phyloP scores from a whole-genome alignment of 1,140 invertebrate species.

The Stenopsyche tienmushanensis region DNA sequence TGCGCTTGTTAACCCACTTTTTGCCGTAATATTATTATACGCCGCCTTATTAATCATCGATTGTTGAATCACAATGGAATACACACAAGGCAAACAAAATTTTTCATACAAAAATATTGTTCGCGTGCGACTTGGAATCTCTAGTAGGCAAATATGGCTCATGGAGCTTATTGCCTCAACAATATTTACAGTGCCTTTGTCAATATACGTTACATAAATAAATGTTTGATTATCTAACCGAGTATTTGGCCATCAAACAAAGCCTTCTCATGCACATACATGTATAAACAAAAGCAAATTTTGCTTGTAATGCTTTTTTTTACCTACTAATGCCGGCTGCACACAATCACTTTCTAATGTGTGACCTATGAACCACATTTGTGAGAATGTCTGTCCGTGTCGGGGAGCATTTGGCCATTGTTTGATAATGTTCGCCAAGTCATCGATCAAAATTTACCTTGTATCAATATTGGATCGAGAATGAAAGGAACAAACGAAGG shows the following conservation, averaged over 20 bases:
- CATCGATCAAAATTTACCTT: constrained; percentile 18
- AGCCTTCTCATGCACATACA: too few relatives aligned
- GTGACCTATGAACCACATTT: constrained; percentile 15
- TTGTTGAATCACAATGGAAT: too few relatives aligned
- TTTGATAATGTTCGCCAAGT: constrained; percentile 8
- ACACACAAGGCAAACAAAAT: too few relatives aligned
- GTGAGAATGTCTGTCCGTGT: not conserved
- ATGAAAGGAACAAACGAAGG: constrained; percentile 4
- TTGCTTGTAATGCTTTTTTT: too few relatives aligned
- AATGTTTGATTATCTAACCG: constrained; percentile 12
- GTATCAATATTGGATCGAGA: constrained; percentile 6
- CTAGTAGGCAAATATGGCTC: constrained; percentile 12
- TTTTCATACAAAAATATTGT: too few relatives aligned
- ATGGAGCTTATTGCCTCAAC: constrained; percentile 10
- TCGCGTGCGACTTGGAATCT: too few relatives aligned
- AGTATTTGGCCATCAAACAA: too few relatives aligned
- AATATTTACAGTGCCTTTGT: constrained; percentile 18
- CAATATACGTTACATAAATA: constrained; percentile 18
- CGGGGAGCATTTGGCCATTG: not conserved
- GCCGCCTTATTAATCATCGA: too few relatives aligned
- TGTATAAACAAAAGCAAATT: too few relatives aligned
- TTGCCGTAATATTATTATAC: too few relatives aligned
- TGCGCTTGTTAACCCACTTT: too few relatives aligned
- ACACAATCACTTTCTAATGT: constrained; percentile 14
- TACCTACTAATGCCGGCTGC: not conserved